phyloP scores from a whole-genome alignment of 2,888 invertebrate species.

The Lepidocyrtoides sp. region DNA sequence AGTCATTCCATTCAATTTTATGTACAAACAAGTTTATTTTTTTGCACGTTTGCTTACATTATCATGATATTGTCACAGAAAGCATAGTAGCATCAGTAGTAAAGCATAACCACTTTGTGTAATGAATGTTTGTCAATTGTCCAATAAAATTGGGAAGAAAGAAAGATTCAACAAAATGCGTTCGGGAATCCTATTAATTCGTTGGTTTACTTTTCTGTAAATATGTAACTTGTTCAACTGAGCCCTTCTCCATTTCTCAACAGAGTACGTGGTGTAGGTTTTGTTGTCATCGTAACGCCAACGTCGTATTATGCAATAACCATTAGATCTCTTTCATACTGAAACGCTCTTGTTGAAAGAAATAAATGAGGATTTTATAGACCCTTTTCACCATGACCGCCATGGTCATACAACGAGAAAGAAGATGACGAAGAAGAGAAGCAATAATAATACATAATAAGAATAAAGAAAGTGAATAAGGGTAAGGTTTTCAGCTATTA shows the following conservation, averaged over 20 bases:
- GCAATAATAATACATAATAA: conserved; percentile 41
- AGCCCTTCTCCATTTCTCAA: background rate
- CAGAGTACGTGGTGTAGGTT: background rate
- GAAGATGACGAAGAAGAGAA: background rate
- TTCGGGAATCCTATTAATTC: background rate
- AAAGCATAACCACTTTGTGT: background rate
- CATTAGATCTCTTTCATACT: background rate
- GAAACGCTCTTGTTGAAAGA: conserved; percentile 6
- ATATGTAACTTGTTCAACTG: too few relatives aligned
- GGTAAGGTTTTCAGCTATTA: conserved; percentile 60
- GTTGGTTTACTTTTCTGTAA: background rate
- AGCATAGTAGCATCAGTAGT: background rate
- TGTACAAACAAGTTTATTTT: too few relatives aligned
- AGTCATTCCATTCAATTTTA: too few relatives aligned
- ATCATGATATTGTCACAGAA: background rate
- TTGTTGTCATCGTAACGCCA: background rate
- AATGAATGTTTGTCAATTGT: conserved; percentile 43
- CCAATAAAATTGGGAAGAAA: background rate
- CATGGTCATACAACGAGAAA: background rate
- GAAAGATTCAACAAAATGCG: background rate
- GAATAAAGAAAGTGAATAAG: conserved; percentile 11
- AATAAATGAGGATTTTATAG: conserved; percentile 55
- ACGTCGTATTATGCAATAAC: background rate
- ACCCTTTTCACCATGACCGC: background rate
- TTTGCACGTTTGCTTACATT: conserved; percentile 1